Conservation (phyloP, 2,113 vertebrate species). For the Symphodus melops region DNA sequence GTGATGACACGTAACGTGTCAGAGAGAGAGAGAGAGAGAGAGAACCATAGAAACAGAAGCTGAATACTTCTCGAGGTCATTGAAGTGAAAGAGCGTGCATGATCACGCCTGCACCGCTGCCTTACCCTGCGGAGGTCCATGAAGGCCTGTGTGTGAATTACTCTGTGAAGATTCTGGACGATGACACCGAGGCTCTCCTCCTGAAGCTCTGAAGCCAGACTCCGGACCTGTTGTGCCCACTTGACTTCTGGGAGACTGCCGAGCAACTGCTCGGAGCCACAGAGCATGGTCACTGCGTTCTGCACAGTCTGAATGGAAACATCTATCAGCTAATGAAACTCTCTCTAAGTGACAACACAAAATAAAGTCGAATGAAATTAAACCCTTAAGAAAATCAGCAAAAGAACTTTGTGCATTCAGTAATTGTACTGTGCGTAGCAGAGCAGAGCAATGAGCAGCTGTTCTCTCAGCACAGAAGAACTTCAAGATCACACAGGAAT, state of each 20-base stretch:
- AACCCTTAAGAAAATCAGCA: neutral
- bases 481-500: no score
- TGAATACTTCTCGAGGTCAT: neutral
- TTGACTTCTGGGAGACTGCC: slow-evolving; percentile 91
- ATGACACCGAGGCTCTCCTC: slow-evolving; percentile 87
- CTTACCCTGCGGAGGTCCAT: slow-evolving; percentile 88
- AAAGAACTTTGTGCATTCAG: neutral
- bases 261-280: slow-evolving; percentile 89
- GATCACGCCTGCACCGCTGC: neutral
- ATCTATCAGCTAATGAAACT: slow-evolving; percentile 48
- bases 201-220: slow-evolving; percentile 86
- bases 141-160: slow-evolving; percentile 87
- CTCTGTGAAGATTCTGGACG: slow-evolving; percentile 84
- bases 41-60: neutral
- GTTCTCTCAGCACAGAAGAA: no score
- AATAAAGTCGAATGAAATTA: slow-evolving; percentile 19
- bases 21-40: neutral
- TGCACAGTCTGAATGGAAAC: slow-evolving; percentile 83
- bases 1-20: slow-evolving; percentile 7
- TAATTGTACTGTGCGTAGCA: no score
- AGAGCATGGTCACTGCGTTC: slow-evolving; percentile 88
- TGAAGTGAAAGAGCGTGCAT: neutral
- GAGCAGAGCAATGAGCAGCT: no score
- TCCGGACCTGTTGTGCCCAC: slow-evolving; percentile 88
- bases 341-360: slow-evolving; percentile 26